Conservation (phyloP, 2,797 vertebrate genomes). For the Anas bernieri region DNA sequence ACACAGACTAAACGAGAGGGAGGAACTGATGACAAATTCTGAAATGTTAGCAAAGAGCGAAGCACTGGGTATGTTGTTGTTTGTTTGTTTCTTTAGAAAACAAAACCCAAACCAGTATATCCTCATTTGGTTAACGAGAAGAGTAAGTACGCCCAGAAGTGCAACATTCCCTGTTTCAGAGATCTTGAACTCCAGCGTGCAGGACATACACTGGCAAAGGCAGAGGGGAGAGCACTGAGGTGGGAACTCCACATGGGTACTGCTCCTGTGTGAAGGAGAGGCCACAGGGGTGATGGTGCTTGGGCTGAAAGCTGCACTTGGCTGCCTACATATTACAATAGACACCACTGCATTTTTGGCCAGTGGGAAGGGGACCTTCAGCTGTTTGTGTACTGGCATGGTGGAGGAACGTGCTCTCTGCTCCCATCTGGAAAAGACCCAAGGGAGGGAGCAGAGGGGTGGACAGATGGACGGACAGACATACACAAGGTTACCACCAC, state of each 20-base stretch:
- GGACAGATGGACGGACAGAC: too few relatives aligned
- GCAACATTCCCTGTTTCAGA: not conserved
- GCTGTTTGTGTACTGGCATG: rapidly evolving
- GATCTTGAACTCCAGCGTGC: rapidly evolving
- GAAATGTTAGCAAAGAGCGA: not conserved
- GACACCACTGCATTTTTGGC: rapidly evolving
- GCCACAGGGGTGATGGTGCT: not conserved
- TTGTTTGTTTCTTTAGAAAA: not conserved
- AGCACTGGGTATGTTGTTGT: not conserved
- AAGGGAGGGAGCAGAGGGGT: not conserved
- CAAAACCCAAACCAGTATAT: not conserved
- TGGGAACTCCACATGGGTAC: not conserved
- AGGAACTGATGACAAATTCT: not conserved
- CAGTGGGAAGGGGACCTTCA: not conserved
- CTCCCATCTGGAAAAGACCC: not conserved
- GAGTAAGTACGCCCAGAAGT: not conserved
- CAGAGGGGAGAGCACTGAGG: not conserved
- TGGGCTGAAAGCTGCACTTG: not conserved
- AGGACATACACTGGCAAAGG: not conserved
- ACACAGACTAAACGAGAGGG: not conserved
- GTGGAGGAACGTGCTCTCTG: not conserved
- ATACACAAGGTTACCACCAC: not conserved
- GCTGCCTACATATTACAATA: not conserved
- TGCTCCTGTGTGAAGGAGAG: not conserved
- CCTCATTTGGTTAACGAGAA: not conserved